phyloP scores from a whole-genome alignment of 35 echinoderm and acorn worm genomes.

The Strongylocentrotus purpuratus region DNA sequence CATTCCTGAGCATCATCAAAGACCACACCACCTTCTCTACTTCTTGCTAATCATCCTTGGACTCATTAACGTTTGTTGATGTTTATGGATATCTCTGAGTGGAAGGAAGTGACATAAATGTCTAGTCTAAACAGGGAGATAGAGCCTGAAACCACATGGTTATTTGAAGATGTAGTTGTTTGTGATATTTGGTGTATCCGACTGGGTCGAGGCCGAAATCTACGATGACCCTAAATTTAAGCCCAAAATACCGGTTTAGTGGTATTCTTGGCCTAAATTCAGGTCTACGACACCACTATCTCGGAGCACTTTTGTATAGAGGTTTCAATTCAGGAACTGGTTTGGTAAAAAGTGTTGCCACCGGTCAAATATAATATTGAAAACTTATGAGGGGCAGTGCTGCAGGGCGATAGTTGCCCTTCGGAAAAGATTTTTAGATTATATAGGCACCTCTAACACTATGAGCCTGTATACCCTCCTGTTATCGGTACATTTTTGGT shows the following conservation, averaged over 20 bases:
- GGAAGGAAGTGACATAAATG: not conserved
- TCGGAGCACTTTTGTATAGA: not conserved
- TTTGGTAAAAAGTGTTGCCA: too few relatives aligned
- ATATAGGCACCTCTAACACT: too few relatives aligned
- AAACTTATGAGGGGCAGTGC: too few relatives aligned
- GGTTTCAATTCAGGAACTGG: not conserved
- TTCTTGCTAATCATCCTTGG: not conserved
- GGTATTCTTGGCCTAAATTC: not conserved
- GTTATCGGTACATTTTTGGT: too few relatives aligned
- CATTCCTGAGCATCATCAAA: too few relatives aligned
- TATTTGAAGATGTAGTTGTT: not conserved
- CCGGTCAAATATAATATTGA: too few relatives aligned
- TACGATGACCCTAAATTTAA: not conserved
- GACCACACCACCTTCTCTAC: too few relatives aligned
- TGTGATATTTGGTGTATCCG: not conserved
- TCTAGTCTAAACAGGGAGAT: not conserved
- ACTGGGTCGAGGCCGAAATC: not conserved
- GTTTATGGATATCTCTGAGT: not conserved
- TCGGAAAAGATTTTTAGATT: too few relatives aligned
- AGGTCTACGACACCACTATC: not conserved
- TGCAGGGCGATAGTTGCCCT: too few relatives aligned
- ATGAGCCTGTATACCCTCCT: too few relatives aligned
- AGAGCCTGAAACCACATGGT: not conserved
- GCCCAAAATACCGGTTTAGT: too few relatives aligned
- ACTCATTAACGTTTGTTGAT: not conserved